These are phyloP conservation scores for Sander vitreus DNA, from an alignment of 2,113 vertebrate species.

Conservation along the genomic window DNA sequence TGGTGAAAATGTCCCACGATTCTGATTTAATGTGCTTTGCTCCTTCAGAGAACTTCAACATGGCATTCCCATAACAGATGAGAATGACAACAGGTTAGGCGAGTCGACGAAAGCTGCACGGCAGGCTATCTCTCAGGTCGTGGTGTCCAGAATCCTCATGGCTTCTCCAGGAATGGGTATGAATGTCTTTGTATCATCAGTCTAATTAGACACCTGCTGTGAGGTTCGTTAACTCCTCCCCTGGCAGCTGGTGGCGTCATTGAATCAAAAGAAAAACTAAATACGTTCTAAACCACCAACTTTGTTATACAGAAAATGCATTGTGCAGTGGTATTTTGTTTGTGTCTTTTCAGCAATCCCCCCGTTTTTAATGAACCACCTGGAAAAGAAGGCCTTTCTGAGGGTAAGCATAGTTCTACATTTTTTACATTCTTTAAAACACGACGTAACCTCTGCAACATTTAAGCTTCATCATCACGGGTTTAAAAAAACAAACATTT, in stretches of 20 bases:
- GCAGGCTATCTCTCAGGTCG: conserved; percentile 96
- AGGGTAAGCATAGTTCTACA: conserved; percentile 83
- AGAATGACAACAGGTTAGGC: conserved; percentile 92
- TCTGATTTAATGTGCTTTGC: background rate
- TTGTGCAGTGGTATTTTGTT: background rate
- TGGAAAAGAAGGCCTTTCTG: conserved; percentile 98
- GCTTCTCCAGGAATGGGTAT: conserved; percentile 98
- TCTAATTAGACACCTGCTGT: background rate
- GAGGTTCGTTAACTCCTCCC: background rate
- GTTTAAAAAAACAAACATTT: conserved; percentile 11
- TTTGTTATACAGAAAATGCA: background rate
- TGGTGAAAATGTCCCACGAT: background rate
- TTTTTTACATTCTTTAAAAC: background rate
- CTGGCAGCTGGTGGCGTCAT: background rate
- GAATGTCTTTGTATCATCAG: conserved; percentile 32
- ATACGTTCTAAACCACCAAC: background rate
- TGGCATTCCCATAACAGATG: conserved; percentile 94
- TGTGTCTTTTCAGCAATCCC: conserved; percentile 88
- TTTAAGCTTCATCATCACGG: background rate
- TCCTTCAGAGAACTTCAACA: conserved; percentile 91
- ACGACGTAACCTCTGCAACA: background rate
- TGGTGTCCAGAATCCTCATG: conserved; percentile 97
- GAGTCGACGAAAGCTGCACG: conserved; percentile 94
- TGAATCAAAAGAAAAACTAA: background rate
- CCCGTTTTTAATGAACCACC: conserved; percentile 96